Evolutionary conservation across 2,888 invertebrate species (phyloP), one percentile per base, ranked within the genome.

Genomic region (Pammene fasciana): DNA sequence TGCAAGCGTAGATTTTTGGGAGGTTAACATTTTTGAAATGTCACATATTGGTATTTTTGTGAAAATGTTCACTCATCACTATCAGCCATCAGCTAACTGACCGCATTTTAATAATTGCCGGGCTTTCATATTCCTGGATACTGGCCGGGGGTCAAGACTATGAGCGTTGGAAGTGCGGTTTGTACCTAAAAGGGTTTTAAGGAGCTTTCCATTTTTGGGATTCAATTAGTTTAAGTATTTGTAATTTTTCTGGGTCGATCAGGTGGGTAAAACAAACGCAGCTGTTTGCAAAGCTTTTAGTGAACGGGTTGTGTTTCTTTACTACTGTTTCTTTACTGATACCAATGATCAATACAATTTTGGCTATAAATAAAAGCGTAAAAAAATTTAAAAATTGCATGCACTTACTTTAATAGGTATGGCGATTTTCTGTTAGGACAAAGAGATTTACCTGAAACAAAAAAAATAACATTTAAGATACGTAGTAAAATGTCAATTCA

Each of bases 31-130:
- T 43, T 43, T 43, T 43, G 13, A 43, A n/a, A n/a, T n/a, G n/a
- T n/a, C n/a, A n/a, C n/a, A n/a, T n/a, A n/a, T n/a, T n/a, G n/a
- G n/a, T n/a, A n/a, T n/a, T n/a, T n/a, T n/a, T n/a, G n/a, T n/a
- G n/a, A n/a, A n/a, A n/a, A n/a, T n/a, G n/a, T 90, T 91, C 86
- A 83, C 89, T 90, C 92, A 92, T 92, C 92, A 90, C 90, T 92
- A 92, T 90, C 85, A 80, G 83, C 78, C 86, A 88, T 88, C 88
- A 87, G 82, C 90, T 89, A 90, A 91, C 90, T 90, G 92, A 87
- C 88, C 91, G 82, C 89, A 92, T 92, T 92, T 92, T n/a, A n/a
- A n/a, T 92, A 92, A 92, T 92, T 92, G 88, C 89, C 86, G 84
- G 82, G 90, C 89, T 92, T 92, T 91, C 87, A 82, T 86, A 84